A percentile compares a stretch with the other conserved stretches of the same genome.
Evolutionary conservation across 2,113 vertebrate genomes (phyloP).

Genomic region (Pachycephala philippinensis): DNA sequence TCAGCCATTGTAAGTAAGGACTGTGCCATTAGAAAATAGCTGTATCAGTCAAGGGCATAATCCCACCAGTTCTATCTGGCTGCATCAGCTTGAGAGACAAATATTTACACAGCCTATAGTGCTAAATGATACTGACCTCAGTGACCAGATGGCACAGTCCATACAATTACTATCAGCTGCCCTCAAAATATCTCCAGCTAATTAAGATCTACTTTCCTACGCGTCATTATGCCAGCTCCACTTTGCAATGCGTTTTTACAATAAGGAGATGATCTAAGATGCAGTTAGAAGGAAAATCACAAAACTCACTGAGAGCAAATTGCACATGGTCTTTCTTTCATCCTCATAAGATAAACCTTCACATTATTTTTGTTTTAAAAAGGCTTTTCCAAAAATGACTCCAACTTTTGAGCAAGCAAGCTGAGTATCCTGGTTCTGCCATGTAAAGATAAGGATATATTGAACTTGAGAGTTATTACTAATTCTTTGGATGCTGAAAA

Average conservation of each 20-base stretch:
- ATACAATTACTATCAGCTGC: neutral
- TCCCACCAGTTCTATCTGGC: neutral
- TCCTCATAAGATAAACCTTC: neutral
- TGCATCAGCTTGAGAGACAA: neutral
- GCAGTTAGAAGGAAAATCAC: neutral
- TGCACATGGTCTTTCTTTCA: neutral
- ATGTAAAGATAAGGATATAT: neutral
- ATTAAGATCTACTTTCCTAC: neutral
- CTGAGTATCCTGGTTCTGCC: neutral
- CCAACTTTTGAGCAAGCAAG: neutral
- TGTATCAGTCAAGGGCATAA: neutral
- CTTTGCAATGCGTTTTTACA: neutral
- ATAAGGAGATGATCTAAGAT: neutral
- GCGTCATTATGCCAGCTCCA: neutral
- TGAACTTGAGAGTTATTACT: fast-evolving
- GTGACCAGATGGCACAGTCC: neutral
- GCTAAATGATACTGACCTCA: neutral
- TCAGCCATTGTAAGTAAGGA: neutral
- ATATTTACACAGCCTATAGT: neutral
- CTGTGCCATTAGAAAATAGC: neutral
- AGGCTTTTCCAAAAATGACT: neutral
- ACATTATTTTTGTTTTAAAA: neutral
- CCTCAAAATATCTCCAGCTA: neutral
- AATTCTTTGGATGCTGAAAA: neutral
- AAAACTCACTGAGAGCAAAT: neutral